Conservation (phyloP, 2,888 invertebrate genomes). For the Pachycephus smyrnensis region DNA sequence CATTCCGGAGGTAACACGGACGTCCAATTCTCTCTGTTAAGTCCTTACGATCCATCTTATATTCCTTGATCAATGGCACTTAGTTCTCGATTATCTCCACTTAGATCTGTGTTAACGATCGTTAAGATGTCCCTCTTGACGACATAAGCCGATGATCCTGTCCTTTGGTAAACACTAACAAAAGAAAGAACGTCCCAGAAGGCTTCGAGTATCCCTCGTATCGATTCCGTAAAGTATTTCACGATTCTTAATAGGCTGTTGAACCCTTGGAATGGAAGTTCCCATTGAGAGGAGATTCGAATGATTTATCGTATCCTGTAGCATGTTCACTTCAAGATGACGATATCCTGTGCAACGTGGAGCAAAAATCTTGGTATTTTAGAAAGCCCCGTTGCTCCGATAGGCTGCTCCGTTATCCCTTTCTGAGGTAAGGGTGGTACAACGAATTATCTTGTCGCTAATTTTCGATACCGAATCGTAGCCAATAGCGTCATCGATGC, state of each 20-base stretch:
- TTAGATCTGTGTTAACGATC: not conserved
- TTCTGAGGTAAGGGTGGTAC: not conserved
- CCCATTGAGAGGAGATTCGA: not conserved
- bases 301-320: not conserved
- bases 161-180: not conserved
- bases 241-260: not conserved
- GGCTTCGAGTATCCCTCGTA: not conserved
- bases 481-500: not conserved
- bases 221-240: not conserved
- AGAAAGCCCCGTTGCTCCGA: not conserved
- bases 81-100: not conserved
- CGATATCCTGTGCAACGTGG: not conserved
- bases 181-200: not conserved
- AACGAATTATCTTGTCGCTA: not conserved
- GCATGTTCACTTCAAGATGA: not conserved
- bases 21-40: not conserved
- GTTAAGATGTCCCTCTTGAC: not conserved
- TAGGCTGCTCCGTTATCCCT: not conserved
- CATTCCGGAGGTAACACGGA: not conserved
- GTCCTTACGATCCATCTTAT: not conserved
- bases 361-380: not conserved
- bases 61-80: not conserved
- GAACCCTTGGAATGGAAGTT: not conserved
- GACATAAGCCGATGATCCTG: not conserved
- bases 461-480: not conserved